Base-by-base conservation (phyloP, 2,888 invertebrate species). In the Diaphora mendica region DNA sequence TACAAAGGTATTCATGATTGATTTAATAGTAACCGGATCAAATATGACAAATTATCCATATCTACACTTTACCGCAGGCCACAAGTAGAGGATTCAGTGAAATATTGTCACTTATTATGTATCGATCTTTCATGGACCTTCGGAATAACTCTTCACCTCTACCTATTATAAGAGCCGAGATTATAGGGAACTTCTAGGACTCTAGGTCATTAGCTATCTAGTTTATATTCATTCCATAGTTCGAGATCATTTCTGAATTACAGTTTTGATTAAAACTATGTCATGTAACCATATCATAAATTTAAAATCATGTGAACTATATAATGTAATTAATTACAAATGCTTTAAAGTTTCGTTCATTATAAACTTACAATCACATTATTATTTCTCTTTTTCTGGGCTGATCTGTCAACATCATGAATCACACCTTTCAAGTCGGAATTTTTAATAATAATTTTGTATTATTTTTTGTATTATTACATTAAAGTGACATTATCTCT, bases 1-100 rank as follows among this genome's bases (percentile, higher is more conserved):
- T 71, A 59, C 39, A 23, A 30, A 67, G 2, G 26, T 51, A 65
- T 33, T 48, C 44, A 35, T 35, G 39, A 8, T 70, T 64, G 39
- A 69, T 59, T 62, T 62, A 62, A 70, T 35, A 68, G 35, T 55
- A 33, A 55, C 51, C 35, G 55, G 35, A 51, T 68, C 35, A 68
- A 55, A 68, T 55, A 17, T 35, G 15, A 35, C 64, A 64, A 51
- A 68, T 51, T 68, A 30, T 0, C 3, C 15, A 55, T 55, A 55
- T 68, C 48, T 51, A 33, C 17, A 68, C 30, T 23, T 30, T 33
- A 33, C 33, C 51, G 35, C 33, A 15, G 51, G 23, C 33, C 51
- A 51, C 33, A 15, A 33, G 23, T 68, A 11, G 23, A 51, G 20
- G 23, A 51, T 51, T 68, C n/a, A 51, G n/a, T 51, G 33, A 67